These are phyloP conservation scores for Campylomormyrus tamandua DNA, from an alignment of 2,113 vertebrate species.

Conservation along the genomic window DNA sequence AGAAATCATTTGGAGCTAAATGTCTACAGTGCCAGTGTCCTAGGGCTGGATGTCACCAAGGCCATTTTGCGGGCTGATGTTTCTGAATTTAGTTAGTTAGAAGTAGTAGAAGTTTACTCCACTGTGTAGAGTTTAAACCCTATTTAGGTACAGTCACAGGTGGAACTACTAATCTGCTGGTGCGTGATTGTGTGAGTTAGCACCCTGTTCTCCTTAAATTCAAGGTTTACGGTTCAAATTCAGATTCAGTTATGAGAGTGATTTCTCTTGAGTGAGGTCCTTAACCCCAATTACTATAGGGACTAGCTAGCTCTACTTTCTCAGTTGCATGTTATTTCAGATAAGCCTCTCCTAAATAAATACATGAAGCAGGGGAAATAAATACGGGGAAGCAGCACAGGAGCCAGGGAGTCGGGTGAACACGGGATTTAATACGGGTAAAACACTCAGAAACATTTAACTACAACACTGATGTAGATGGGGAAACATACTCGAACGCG, in stretches of 20 bases:
- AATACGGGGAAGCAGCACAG: not conserved
- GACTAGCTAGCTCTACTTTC: not conserved
- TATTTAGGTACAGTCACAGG: not conserved
- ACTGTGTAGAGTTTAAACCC: not conserved
- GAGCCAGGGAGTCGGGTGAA: too few species aligned
- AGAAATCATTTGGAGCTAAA: not conserved
- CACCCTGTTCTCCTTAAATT: not conserved
- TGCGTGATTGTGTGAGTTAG: not conserved
- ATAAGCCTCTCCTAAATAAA: not conserved
- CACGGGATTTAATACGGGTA: too few species aligned
- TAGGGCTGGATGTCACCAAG: not conserved
- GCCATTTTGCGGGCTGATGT: not conserved
- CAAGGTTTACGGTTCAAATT: not conserved
- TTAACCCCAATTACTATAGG: not conserved
- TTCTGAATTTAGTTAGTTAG: not conserved
- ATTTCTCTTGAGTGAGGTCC: not conserved
- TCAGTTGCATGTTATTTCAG: not conserved
- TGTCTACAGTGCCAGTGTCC: not conserved
- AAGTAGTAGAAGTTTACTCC: not conserved
- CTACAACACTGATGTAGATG: too few species aligned
- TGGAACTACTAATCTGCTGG: not conserved
- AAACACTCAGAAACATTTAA: too few species aligned
- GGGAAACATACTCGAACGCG: too few species aligned
- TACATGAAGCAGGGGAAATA: not conserved
- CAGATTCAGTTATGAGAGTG: not conserved